Percentiles rank a stretch among this genome's conserved stretches.
These are phyloP conservation scores for Drosophila macrospina DNA, from an alignment of 2,888 invertebrate species.

Conservation along the genomic window DNA sequence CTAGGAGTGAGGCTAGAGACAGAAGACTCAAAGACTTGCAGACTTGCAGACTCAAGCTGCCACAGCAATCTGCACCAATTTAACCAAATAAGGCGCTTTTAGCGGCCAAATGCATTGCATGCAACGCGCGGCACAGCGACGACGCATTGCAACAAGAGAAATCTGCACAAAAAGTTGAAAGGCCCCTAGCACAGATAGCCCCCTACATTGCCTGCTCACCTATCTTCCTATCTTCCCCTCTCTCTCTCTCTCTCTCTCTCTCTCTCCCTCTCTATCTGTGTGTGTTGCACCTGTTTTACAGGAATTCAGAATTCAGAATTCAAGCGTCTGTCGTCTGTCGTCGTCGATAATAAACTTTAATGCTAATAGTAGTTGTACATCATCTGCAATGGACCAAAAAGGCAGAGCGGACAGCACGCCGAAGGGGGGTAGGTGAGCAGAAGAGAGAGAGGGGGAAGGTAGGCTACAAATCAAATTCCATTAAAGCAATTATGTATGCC, in stretches of 20 bases:
- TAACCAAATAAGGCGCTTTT: conserved; percentile 83
- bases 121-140: conserved; percentile 58
- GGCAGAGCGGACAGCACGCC: conserved; percentile 31
- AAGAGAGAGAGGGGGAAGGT: neutral
- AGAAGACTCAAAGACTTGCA: conserved; percentile 27
- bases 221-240: no score
- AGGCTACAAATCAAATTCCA: conserved; percentile 78
- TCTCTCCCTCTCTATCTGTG: conserved; percentile 16
- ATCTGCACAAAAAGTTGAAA: conserved; percentile 51
- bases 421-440: neutral
- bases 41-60: conserved; percentile 30
- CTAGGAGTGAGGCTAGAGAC: neutral
- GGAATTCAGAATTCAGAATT: conserved; percentile 79
- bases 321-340: conserved; percentile 61
- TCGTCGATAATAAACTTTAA: conserved; percentile 83
- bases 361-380: conserved; percentile 83
- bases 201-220: no score
- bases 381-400: conserved; percentile 77
- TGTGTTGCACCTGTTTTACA: conserved; percentile 80
- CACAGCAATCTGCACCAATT: conserved; percentile 80
- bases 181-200: conserved; percentile 11
- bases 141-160: conserved; percentile 58
- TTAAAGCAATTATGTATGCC: conserved; percentile 74
- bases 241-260: neutral
- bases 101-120: conserved; percentile 82